phyloP scores from a whole-genome alignment of 1,140 invertebrate genomes.

The Holcopasites calliopsidis region DNA sequence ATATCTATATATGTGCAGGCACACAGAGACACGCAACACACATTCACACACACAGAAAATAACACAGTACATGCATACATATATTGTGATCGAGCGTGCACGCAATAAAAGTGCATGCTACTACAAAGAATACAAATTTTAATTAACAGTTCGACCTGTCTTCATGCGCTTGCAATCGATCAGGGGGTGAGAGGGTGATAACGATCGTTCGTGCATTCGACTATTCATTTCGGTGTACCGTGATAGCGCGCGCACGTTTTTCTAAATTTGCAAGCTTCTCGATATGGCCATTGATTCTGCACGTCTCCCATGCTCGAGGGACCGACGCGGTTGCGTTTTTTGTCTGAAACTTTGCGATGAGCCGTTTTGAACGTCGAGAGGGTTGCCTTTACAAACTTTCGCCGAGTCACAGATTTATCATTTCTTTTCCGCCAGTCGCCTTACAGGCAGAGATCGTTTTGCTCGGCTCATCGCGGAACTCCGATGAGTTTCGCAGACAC shows the following conservation, averaged over 20 bases:
- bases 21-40: conserved; percentile 5
- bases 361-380: no score
- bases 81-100: conserved; percentile 58
- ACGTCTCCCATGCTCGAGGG: background rate
- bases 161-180: conserved; percentile 51
- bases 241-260: conserved; percentile 13
- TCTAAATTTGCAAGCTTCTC: background rate
- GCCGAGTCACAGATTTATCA: no score
- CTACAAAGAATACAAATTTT: conserved; percentile 55
- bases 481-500: background rate
- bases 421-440: no score
- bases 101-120: conserved; percentile 43
- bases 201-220: background rate
- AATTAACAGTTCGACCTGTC: conserved; percentile 41
- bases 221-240: background rate
- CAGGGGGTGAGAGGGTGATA: background rate
- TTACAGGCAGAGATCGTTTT: no score
- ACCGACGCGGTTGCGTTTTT: no score
- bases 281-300: no score
- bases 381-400: no score
- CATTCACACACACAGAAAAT: conserved; percentile 25
- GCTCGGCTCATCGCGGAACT: background rate
- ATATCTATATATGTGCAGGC: conserved; percentile 47
- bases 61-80: conserved; percentile 14
- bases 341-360: no score